Base-by-base conservation (phyloP, 2,113 vertebrate genomes). In the Dasyprocta punctata region DNA sequence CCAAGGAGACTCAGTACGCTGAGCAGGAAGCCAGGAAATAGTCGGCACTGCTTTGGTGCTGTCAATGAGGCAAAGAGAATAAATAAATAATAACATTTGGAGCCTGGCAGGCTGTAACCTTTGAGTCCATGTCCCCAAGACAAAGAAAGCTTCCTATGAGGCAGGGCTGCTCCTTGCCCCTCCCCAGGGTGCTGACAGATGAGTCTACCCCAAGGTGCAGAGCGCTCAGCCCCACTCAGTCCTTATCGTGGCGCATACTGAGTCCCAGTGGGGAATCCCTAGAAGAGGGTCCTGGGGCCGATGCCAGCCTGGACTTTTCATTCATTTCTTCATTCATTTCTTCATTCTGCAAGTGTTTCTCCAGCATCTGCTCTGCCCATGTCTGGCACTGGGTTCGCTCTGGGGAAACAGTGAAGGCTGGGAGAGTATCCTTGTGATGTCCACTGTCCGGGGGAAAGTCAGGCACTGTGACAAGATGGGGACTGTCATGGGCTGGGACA, bases 71-170 rank as follows among this genome's bases (percentile, higher is more conserved):
- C 89, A 44, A 54, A n/a, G 73, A 97, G 91, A 89, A 86, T 85
- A 94, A 98, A 90, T 94, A 94, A 96, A 95, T 88, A 75, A 94
- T n/a, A 52, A 69, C 73, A 86, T 60, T 20, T 52, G 22, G 92
- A 92, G 44, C 20, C 49, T 1, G 28, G 58, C 58, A 52, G 63
- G 81, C 75, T 85, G n/a, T 78, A 67, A 36, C 90, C 81, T 95
- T 89, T 90, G 56, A 67, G 52, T 86, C 69, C 93, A 28, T 58
- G 44, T 54, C 90, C 84, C 47, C 38, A 7, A 7, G 52, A 82
- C 80, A 4, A 56, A n/a, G 92, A 93, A 91, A 17, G 41, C 94
- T 91, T 91, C 89, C 91, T 88, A 20, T 38, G 19, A 89, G 8
- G 47, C 7, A 30, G 77, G 85, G 38, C 63, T 41, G 22, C 44